Percentiles rank a stretch among this genome's conserved stretches.
Conservation (phyloP, 2,797 vertebrate genomes). For the Synanceia verrucosa region DNA sequence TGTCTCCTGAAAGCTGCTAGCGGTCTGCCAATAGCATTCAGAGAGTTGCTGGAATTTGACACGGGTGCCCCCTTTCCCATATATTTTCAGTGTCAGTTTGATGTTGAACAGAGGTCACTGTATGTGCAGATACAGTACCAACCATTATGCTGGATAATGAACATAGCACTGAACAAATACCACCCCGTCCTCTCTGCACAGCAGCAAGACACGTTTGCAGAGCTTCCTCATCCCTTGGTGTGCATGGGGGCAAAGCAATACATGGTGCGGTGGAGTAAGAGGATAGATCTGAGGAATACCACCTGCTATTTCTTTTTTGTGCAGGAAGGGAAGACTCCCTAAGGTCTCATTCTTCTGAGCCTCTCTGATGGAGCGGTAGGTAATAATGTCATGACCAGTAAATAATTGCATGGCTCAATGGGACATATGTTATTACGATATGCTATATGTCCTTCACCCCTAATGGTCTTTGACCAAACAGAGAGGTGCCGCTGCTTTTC, state of each 20-base stretch:
- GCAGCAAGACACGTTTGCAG: slow-evolving; percentile 65
- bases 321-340: slow-evolving; percentile 80
- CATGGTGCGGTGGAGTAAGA: slow-evolving; percentile 45
- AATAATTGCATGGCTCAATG: slow-evolving; percentile 87
- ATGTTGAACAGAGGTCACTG: slow-evolving; percentile 73
- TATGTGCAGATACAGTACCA: slow-evolving; percentile 68
- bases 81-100: slow-evolving; percentile 71
- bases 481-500: slow-evolving; percentile 63
- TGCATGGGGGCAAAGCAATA: slow-evolving; percentile 84
- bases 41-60: slow-evolving; percentile 64
- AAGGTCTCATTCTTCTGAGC: slow-evolving; percentile 83
- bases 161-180: slow-evolving; percentile 71
- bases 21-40: slow-evolving; percentile 16
- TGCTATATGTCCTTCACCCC: slow-evolving; percentile 83
- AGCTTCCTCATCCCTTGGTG: slow-evolving; percentile 72
- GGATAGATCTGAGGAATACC: slow-evolving; percentile 81
- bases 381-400: slow-evolving; percentile 91
- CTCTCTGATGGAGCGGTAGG: slow-evolving; percentile 86
- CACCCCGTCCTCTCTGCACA: slow-evolving; percentile 46
- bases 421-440: slow-evolving; percentile 87
- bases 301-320: slow-evolving; percentile 83
- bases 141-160: slow-evolving; percentile 74
- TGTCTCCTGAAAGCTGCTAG: slow-evolving; percentile 45
- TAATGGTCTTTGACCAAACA: slow-evolving; percentile 81
- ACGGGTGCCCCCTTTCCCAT: slow-evolving; percentile 52